phyloP scores from a whole-genome alignment of 2,888 invertebrate genomes.

The Epinotia nisella region DNA sequence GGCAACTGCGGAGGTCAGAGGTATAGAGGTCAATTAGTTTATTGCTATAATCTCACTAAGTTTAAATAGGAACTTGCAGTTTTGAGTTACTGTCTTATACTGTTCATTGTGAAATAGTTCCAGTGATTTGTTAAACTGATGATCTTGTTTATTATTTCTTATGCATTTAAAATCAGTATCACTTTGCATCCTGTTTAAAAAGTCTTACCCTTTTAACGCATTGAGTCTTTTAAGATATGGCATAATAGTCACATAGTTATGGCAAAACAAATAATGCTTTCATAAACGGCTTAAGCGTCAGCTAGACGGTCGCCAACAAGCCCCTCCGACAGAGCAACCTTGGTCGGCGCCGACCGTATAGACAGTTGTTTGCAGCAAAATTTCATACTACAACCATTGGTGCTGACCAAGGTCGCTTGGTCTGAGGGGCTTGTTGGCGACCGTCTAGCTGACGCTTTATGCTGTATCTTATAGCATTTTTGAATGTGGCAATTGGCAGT shows the following conservation, averaged over 20 bases:
- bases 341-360: too few species aligned
- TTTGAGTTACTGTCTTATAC: slow-evolving; percentile 32
- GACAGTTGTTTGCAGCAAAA: too few species aligned
- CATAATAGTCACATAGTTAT: neutral
- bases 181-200: neutral
- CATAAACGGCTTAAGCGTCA: too few species aligned
- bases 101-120: slow-evolving; percentile 25
- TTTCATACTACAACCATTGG: too few species aligned
- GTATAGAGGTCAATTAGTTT: slow-evolving; percentile 53
- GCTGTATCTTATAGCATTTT: neutral
- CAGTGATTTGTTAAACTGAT: slow-evolving; percentile 25
- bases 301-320: too few species aligned
- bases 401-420: too few species aligned
- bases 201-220: neutral
- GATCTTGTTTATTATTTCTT: slow-evolving; percentile 14
- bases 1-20: slow-evolving; percentile 32
- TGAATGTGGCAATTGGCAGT: neutral
- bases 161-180: slow-evolving; percentile 23
- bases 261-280: neutral
- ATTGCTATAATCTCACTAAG: slow-evolving; percentile 60
- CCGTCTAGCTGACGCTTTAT: too few species aligned
- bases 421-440: too few species aligned
- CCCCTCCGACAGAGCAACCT: too few species aligned
- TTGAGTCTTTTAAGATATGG: neutral
- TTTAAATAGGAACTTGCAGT: slow-evolving; percentile 43